Evolutionary conservation across 2,797 vertebrate species (phyloP), one percentile per base, ranked within the genome.

Genomic region (Luscinia luscinia): DNA sequence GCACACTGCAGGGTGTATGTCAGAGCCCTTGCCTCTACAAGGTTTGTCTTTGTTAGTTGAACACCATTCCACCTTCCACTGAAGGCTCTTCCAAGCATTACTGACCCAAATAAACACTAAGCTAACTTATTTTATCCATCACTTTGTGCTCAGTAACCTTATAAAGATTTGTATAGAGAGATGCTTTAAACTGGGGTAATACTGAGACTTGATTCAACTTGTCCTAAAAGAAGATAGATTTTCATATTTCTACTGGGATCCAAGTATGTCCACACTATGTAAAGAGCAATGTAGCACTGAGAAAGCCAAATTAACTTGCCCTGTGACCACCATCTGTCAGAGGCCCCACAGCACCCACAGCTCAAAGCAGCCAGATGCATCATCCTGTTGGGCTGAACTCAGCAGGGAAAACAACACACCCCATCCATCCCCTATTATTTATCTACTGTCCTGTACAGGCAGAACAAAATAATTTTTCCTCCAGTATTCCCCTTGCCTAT

Each of bases 201-300:
- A 32, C 1, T 48, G 48, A 89, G 12, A 30, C 24, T 48, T 41
- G 21, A 34, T 81, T 57, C 28, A 54, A 5, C 34, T 62, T 78
- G 28, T 30, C 27, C 32, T 88, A 14, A 30, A 64, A 46, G 23
- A 11, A 1, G 4, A 8, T n/a, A 15, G 34, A 5, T 46, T 57
- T 69, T n/a, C 1, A 0, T 28, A 61, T 78, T 73, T 34, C 32
- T 18, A 9, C 30, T 40, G 61, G 15, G 26, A 8, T 69, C 36
- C 36, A 41, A n/a, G 4, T 11, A 10, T 9, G 6, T 9, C n/a
- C n/a, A 23, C 7, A 1, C 12, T 28, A 14, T 0, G 0, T 23
- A 10, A 24, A 12, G 2, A 48, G 10, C 15, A 48, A 4, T 2
- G 4, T 11, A 28, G 43, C 30, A 54, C 41, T 26, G 61, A 75